phyloP scores from a whole-genome alignment of 2,113 vertebrate genomes.

The Telmatochromis sp. region DNA sequence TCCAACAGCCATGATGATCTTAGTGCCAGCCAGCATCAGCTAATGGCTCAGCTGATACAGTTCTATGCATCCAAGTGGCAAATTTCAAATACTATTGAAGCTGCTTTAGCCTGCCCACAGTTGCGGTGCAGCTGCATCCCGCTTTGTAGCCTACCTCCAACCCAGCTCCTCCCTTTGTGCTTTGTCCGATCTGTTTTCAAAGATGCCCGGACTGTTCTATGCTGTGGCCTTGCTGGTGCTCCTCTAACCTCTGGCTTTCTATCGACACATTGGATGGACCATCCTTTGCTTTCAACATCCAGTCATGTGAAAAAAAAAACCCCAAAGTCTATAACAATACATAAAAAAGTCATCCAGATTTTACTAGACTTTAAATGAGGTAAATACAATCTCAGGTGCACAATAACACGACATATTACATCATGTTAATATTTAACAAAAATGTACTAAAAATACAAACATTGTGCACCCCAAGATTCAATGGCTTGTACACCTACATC shows the following conservation, averaged over 20 bases:
- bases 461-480: neutral
- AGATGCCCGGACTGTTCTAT: neutral
- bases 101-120: neutral
- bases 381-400: neutral
- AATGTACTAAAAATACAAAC: neutral
- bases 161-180: neutral
- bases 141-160: neutral
- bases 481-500: neutral
- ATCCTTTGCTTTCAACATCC: neutral
- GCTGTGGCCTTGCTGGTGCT: neutral
- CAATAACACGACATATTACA: neutral
- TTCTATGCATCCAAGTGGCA: neutral
- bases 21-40: neutral
- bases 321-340: neutral
- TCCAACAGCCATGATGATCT: neutral
- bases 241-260: neutral
- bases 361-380: neutral
- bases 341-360: neutral
- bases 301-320: rapidly evolving
- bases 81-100: neutral
- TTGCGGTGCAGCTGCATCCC: neutral
- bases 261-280: neutral
- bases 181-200: neutral
- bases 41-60: neutral
- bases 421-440: neutral